A percentile compares a stretch with the other conserved stretches of the same genome.
These are phyloP conservation scores for Trissoscelio sp. DNA, from an alignment of 2,888 invertebrate species.

Conservation along the genomic window DNA sequence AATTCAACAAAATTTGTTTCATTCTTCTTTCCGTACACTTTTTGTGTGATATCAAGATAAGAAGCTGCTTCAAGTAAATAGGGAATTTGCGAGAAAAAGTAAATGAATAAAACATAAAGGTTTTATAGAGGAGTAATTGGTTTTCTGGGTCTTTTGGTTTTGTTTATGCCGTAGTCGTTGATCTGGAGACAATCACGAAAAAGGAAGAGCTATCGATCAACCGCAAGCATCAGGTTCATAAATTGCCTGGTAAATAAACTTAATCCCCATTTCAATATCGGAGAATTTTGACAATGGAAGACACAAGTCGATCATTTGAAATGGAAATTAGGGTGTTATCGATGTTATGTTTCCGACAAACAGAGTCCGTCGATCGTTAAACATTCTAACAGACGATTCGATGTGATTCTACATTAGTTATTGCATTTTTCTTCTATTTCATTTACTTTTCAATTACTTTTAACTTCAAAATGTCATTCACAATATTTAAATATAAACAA, in stretches of 20 bases:
- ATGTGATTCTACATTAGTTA: too few species aligned
- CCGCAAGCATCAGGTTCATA: background rate
- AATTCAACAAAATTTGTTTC: background rate
- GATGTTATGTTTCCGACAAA: constrained; percentile 26
- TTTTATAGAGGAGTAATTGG: background rate
- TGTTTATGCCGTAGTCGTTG: background rate
- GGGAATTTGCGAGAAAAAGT: background rate
- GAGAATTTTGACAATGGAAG: constrained; percentile 26
- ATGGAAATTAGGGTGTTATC: constrained; percentile 45
- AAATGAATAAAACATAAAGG: background rate
- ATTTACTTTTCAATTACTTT: too few species aligned
- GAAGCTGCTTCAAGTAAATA: background rate
- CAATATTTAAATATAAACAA: too few species aligned
- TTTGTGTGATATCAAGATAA: background rate
- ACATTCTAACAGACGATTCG: constrained; percentile 3
- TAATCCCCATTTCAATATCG: constrained; percentile 28
- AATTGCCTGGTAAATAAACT: constrained; percentile 31
- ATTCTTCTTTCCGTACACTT: background rate
- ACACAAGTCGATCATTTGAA: constrained; percentile 34
- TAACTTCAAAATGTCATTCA: too few species aligned
- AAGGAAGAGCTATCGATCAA: constrained; percentile 15
- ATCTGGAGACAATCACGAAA: too few species aligned
- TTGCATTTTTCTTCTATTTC: too few species aligned
- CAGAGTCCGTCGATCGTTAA: constrained; percentile 1
- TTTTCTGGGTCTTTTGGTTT: background rate